Base-by-base conservation (phyloP, 2,113 vertebrate species). In the Phycodurus eques region DNA sequence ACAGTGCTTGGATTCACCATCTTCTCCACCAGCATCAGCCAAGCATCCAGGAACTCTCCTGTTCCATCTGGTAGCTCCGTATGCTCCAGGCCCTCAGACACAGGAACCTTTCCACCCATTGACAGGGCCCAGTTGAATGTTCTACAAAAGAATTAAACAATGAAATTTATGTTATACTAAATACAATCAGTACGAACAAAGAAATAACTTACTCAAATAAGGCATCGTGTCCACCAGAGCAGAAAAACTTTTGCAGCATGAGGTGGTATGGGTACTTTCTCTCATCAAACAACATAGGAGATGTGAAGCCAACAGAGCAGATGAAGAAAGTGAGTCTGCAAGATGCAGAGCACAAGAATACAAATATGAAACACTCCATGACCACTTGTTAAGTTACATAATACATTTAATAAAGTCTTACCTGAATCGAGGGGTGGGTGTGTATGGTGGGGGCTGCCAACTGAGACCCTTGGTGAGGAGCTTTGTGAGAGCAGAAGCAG, bases 1-100 rank as follows among this genome's bases (percentile, higher is more conserved):
- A 98, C 96, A 0, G 96, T 98, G 83, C 95, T 96, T 59, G 96
- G 96, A 85, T 98, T 97, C 81, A 98, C 96, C 96, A 98, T 96
- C 87, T 98, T 98, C 87, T 98, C 96, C 82, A 97, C 96, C 72
- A 98, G 86, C 96, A 98, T 97, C 19, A 98, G 92, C 96, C 96
- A 98, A 19, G 96, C 96, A 76, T 98, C 96, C 76, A 98, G 85
- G 71, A 98, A 98, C 86, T 98, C 96, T 47, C 96, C 96, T 2
- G 96, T 98, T 31, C 96, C 96, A 79, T 98, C 96, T 44, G 96
- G 96, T 63, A 98, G 90, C 35, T 98, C 96, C 10, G 89, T 15
- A 80, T 96, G 95, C 80, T 98, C 96, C 62, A 97, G 89, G 11
- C 96, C 96, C 66, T 98, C 96, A 51, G 95, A 92, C 47, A 96